A percentile compares a stretch with the other conserved stretches of the same genome.
Conservation (phyloP, 2,797 vertebrate genomes). For the Anabacerthia variegaticeps region DNA sequence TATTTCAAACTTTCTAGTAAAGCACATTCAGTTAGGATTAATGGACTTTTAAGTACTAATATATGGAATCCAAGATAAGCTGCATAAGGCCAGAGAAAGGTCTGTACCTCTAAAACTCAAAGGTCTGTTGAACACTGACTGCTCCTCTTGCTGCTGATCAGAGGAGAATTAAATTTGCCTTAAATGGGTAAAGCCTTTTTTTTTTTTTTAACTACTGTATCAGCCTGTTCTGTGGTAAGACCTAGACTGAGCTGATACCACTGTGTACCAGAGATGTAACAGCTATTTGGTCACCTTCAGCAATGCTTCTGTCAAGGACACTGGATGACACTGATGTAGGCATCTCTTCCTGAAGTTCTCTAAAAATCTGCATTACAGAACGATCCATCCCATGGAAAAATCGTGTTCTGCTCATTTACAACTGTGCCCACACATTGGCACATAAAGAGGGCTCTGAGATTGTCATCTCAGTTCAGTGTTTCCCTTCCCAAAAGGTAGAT, state of each 20-base stretch:
- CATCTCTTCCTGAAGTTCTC: not conserved
- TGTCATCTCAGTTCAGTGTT: not conserved
- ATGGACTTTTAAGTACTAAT: constrained; percentile 40
- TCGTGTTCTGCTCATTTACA: not conserved
- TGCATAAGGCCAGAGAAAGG: constrained; percentile 16
- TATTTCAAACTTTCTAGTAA: constrained; percentile 42
- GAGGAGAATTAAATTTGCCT: constrained; percentile 8
- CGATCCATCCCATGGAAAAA: not conserved
- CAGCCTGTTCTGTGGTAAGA: not conserved
- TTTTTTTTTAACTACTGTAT: not conserved
- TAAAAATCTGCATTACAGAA: not conserved
- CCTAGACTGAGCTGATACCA: not conserved
- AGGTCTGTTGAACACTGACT: constrained; percentile 15
- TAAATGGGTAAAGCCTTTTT: not conserved
- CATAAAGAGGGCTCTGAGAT: not conserved
- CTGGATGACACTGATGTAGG: not conserved
- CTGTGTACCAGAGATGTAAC: not conserved
- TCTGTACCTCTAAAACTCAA: constrained; percentile 31
- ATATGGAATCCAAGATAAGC: constrained; percentile 37
- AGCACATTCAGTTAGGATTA: not conserved
- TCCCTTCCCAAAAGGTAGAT: not conserved
- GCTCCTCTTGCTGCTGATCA: not conserved
- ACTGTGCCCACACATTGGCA: accelerated
- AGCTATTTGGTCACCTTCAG: not conserved
- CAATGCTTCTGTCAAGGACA: not conserved